Base-by-base conservation (phyloP, 1,140 invertebrate species). In the Holcopasites calliopsidis region DNA sequence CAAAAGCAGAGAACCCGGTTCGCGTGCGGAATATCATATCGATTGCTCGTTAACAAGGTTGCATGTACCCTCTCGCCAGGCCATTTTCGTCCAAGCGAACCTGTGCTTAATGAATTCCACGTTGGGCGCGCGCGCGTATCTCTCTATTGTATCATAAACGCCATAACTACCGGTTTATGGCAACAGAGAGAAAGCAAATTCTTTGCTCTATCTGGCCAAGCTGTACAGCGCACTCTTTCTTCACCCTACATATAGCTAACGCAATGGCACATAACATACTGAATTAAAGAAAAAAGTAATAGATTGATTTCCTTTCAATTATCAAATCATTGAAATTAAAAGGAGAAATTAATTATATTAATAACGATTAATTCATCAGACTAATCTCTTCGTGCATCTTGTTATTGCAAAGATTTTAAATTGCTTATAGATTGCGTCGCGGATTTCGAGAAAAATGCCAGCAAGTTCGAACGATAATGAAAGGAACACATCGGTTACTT, bases 101-200 rank as follows among this genome's bases (percentile, higher is more conserved):
- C 44, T 13, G 23, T 8, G 18, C 28, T 55, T 49, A 52, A 65
- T 64, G 47, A 65, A 65, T 65, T 65, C 71, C 61, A 65, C 54
- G 65, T 42, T 16, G 5, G 38, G 69, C 33, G 65, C 35, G 7
- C 2, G 1, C 28, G 1, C 49, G 26, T 65, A 65, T 73, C 71
- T 55, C 60, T 26, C 13, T 26, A 26, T 62, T 55, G 49, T 66
- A 57, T 79, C 55, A 58, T 74, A 80, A 80, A 54, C 35, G 28
- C 62, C 58, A 55, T 54, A 65, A 73, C 35, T 65, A 6, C 6
- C 13, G 44, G 44, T 65, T 55, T 35, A 73, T 13, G 38, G 38
- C 1, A 54, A 28, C 26, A 6, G 6, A 13, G 23, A 23, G 23
- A 21, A 28, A 61, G 42, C 18, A 10, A 50, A 18, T 2, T 26